These are phyloP conservation scores for Erebia palarica DNA, from an alignment of 2,888 invertebrate species.

Conservation along the genomic window DNA sequence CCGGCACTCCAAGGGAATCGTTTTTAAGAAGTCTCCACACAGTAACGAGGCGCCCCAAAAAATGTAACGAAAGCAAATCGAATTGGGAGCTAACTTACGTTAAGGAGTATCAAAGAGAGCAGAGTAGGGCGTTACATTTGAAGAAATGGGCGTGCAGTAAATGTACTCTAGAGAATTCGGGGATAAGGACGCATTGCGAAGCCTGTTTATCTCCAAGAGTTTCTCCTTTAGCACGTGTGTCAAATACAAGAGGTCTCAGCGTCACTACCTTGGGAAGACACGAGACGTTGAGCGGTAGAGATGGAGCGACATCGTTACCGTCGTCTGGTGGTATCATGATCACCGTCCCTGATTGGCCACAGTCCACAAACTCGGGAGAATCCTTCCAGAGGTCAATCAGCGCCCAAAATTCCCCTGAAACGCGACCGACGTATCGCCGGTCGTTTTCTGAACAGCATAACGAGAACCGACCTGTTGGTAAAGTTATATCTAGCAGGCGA, in stretches of 20 bases:
- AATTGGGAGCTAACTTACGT: slow-evolving; percentile 78
- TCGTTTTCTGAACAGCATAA: slow-evolving; percentile 76
- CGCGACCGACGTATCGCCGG: slow-evolving; percentile 71
- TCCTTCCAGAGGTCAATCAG: slow-evolving; percentile 69
- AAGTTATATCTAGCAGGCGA: slow-evolving; percentile 74
- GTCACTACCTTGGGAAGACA: slow-evolving; percentile 75
- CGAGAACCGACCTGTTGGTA: slow-evolving; percentile 65
- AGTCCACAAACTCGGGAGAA: slow-evolving; percentile 59
- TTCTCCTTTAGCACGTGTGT: slow-evolving; percentile 62
- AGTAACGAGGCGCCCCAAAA: slow-evolving; percentile 74
- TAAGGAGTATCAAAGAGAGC: slow-evolving; percentile 74
- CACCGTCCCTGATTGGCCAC: slow-evolving; percentile 85
- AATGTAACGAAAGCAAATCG: slow-evolving; percentile 71
- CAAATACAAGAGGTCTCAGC: slow-evolving; percentile 71
- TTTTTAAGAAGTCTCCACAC: slow-evolving; percentile 74
- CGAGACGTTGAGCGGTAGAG: slow-evolving; percentile 61
- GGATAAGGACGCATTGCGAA: slow-evolving; percentile 86
- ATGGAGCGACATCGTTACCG: slow-evolving; percentile 72
- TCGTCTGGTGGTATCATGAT: slow-evolving; percentile 83
- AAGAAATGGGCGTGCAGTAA: slow-evolving; percentile 87
- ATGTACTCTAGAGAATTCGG: slow-evolving; percentile 89
- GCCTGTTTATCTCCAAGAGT: slow-evolving; percentile 88
- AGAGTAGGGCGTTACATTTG: slow-evolving; percentile 67
- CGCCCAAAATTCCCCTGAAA: slow-evolving; percentile 75
- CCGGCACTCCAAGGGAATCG: slow-evolving; percentile 66